Base-by-base conservation (phyloP, 2,888 invertebrate genomes). In the Apamea epomidion region DNA sequence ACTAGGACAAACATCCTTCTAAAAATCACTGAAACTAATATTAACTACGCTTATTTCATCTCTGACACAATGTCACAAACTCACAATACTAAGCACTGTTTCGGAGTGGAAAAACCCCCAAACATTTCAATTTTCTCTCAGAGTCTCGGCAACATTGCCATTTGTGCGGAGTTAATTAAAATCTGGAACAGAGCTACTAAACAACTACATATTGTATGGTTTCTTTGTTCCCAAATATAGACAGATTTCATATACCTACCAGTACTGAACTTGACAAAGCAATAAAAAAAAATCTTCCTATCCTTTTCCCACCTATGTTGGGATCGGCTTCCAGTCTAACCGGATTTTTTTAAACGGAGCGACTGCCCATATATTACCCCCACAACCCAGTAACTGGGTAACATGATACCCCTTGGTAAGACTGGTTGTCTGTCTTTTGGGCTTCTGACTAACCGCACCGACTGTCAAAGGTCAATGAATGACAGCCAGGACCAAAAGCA, bases 261-360 rank as follows among this genome's bases (percentile, higher is more conserved):
- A 71, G 18, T 82, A 81, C 73, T 89, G 80, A 85, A 87, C 78
- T 87, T 85, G 85, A 78, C 76, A 74, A 69, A 71, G 64, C 76
- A 81, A 86, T 85, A 85, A n/a, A 58, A 42, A 29, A 0, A 3
- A 69, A 69, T 45, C 21, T 29, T 18, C 64, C 1, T 45, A 6
- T 14, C 14, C 7, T 48, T 29, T 48, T 18, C 21, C 21, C 10
- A 68, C 12, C 10, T 12, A 21, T 69, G 21, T 29, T 21, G 21
- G 3, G 10, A 45, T 69, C 29, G 21, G 48, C 48, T 29, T 69
- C 29, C 3, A 45, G 69, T 69, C 1, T 14, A 48, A 21, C 12
- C 3, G 14, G 29, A 48, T 12, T 29, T 14, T 14, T 48, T 48
- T 29, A 48, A 7, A 29, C 21, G 42, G 42, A n/a, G 42, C n/a